phyloP scores from a whole-genome alignment of 2,797 vertebrate genomes.

The Periparus ater region DNA sequence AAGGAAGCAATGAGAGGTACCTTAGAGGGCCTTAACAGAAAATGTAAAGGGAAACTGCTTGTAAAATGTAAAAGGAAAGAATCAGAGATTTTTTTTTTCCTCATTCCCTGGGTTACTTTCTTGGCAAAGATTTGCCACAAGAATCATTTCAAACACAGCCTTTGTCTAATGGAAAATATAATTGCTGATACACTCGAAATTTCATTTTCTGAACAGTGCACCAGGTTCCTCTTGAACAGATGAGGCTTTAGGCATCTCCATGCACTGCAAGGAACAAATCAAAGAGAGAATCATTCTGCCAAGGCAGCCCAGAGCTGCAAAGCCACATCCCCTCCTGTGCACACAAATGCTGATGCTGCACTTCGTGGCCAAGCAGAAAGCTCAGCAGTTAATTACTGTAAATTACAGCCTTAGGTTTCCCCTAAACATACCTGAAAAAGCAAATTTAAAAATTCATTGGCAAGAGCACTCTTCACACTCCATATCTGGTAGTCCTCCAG shows the following conservation, averaged over 20 bases:
- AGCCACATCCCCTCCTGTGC: neutral
- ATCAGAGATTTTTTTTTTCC: neutral
- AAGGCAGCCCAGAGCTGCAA: neutral
- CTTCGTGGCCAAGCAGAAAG: neutral
- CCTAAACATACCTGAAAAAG: conserved; percentile 90
- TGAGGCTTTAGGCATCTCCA: neutral
- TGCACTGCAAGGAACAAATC: neutral
- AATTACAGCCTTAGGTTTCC: neutral
- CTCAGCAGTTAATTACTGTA: neutral
- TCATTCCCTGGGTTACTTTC: neutral
- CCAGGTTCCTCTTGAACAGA: neutral
- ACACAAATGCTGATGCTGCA: neutral
- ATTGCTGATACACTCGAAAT: neutral
- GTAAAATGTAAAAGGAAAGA: neutral
- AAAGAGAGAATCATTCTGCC: neutral
- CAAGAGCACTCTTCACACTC: conserved; percentile 97
- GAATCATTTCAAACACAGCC: neutral
- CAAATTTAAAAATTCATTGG: conserved; percentile 97
- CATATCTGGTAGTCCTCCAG: conserved; percentile 99
- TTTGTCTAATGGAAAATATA: neutral
- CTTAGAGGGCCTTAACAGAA: neutral
- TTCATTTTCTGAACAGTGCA: neutral
- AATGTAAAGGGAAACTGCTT: neutral
- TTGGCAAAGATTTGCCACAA: neutral
- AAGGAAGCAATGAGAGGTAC: neutral